Base-by-base conservation (phyloP, 1,140 invertebrate species). In the Brachionus koreanus region DNA sequence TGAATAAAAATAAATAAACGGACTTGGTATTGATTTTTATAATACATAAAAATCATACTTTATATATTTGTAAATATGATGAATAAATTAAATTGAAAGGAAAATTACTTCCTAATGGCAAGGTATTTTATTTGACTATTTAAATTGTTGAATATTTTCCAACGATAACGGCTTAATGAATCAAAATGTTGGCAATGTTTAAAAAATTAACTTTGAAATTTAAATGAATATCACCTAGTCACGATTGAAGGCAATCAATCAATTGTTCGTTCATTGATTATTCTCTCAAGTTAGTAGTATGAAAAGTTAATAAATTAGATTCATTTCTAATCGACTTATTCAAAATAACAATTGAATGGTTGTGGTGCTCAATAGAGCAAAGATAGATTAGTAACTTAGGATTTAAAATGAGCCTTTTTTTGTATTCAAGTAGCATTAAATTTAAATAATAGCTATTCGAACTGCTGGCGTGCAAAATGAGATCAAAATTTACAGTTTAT, bases 51-150 rank as follows among this genome's bases (percentile, higher is more conserved):
- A 65, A 65, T 35, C 63, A 65, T 65, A 65, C 13, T 37, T 65
- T 65, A 37, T 13, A 65, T 65, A 37, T 33, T 33, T 29, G n/a
- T n/a, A 33, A 33, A 65, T 33, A 33, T 46, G 10, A 37, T 65
- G 63, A 65, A 65, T 65, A 37, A 65, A 65, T 65, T 65, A 65
- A 65, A 65, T 65, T 33, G 25, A 65, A 16, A 65, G 63, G 33
- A 65, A 33, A 65, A 65, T 29, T 5, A 23, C 63, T 65, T 65
- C 63, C 63, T 65, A 65, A 65, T 65, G n/a, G 10, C 5, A 33
- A 33, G 29, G 33, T 33, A 65, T 65, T 65, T 65, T 65, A 65
- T 65, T 65, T 65, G 63, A 65, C 63, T 65, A 65, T 33, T 65
- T n/a, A 65, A 65, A 65, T 65, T 65, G 29, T 65, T 9, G 63